Percentiles rank a stretch among this genome's conserved stretches.
phyloP scores from a whole-genome alignment of 2,888 invertebrate genomes.

The Syrphus vitripennis region DNA sequence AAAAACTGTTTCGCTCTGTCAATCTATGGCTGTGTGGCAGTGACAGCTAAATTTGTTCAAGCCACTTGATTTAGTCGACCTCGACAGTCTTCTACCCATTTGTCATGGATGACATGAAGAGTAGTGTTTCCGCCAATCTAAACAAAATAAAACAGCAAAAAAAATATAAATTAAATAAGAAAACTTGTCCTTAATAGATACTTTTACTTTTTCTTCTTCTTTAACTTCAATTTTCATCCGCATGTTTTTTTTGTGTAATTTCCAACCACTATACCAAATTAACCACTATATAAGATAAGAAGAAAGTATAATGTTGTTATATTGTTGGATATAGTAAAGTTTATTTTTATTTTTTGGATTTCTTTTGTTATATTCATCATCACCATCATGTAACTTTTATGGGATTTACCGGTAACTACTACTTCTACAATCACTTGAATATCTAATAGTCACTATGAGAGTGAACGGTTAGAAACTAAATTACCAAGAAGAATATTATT shows the following conservation, averaged over 20 bases:
- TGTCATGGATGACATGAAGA: constrained; percentile 63
- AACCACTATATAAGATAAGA: constrained; percentile 6
- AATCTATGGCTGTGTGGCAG: constrained; percentile 31
- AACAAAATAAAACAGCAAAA: constrained; percentile 15
- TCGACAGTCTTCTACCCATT: constrained; percentile 34
- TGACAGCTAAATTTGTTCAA: constrained; percentile 46
- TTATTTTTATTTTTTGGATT: constrained; percentile 4
- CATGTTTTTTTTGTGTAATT: background rate
- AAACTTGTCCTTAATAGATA: constrained; percentile 34
- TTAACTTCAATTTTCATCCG: background rate
- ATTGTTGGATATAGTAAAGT: constrained; percentile 26
- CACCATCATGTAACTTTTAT: constrained; percentile 27
- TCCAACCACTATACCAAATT: background rate
- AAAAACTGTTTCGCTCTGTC: constrained; percentile 38
- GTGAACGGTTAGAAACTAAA: constrained; percentile 43
- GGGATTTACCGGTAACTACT: constrained; percentile 31
- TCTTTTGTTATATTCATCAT: constrained; percentile 14
- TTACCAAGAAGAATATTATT: constrained; percentile 27
- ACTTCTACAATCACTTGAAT: too few species aligned
- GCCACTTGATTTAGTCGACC: constrained; percentile 16
- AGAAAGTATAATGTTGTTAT: constrained; percentile 25
- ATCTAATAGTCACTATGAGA: constrained; percentile 25
- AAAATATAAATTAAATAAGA: constrained; percentile 17
- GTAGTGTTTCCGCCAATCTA: constrained; percentile 53
- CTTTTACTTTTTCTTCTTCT: constrained; percentile 57